Base-by-base conservation (phyloP, 2,797 vertebrate species). In the Erethizon dorsatum region DNA sequence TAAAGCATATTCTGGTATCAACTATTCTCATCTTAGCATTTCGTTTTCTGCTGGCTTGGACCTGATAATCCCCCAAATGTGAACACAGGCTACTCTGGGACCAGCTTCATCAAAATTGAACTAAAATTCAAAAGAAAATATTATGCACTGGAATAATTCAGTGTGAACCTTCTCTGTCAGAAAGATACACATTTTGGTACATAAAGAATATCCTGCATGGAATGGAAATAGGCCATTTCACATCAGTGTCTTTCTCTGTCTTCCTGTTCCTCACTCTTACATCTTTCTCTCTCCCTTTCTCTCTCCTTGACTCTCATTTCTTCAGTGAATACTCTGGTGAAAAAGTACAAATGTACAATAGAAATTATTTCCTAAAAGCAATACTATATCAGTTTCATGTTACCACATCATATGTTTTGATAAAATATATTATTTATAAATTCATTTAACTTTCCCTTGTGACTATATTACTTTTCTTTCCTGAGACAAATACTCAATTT, bases 281-380 rank as follows among this genome's bases (percentile, higher is more conserved):
- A 20, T 41, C 24, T 80, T 22, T 91, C 10, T 94, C 5, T 83
- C 22, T 90, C 80, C 17, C 1, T 84, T 20, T 91, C 24, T 94
- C 4, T 86, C 28, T 85, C 20, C 28, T 92, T 92, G 31, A 79
- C 2, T 94, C 24, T 85, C 56, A n/a, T 83, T 69, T 95, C 31
- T 79, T n/a, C 18, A 75, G 17, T 63, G 91, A 96, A 26, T 96
- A 45, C 45, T 5, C 33, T 57, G 5, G 28, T 67, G 67, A 80
- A 88, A 92, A 63, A 63, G 8, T 45, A 71, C 54, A 96, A 87
- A 84, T 88, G 24, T 41, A 41, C 9, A 69, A 75, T 96, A 88
- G 78, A 88, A 91, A 89, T 82, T 90, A 87, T 69, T 94, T 95
- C 22, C 17, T 83, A 87, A 93, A 94, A 87, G 95, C 52, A 92